Evolutionary conservation across 2,113 vertebrate species (phyloP), one percentile per base, ranked within the genome.

Genomic region (Tauraco erythrolophus): DNA sequence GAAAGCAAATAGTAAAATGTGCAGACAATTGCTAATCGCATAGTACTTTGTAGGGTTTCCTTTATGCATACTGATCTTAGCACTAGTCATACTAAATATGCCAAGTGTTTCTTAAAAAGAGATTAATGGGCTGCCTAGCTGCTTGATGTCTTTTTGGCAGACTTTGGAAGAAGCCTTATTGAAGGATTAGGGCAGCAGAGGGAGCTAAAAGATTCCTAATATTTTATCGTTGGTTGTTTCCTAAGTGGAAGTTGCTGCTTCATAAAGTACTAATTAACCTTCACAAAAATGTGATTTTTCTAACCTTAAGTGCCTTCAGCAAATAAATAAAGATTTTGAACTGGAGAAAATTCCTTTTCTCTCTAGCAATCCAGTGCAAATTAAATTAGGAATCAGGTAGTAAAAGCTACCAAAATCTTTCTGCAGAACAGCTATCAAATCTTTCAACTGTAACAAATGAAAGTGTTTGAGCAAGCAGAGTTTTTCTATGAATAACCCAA

Each of bases 121-220:
- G 57, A 78, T 56, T 46, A 81, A 86, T 66, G 84, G 53, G 37
- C 64, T 88, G 75, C 76, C 65, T 79, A 2, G 3, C 35, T 57
- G 15, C 65, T 68, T 58, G 61, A 54, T 88, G 64, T 45, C 77
- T 72, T 76, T 70, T 58, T 83, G 68, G 62, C 60, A 64, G 86
- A n/a, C 72, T 84, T 65, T 9, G 57, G 86, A 45, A 56, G 57
- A 6, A 0, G 0, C 48, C 9, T 91, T 88, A 87, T 57, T 91
- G 94, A 97, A 82, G 91, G 87, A 76, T 94, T 95, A 91, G 84
- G 87, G 94, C 97, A 96, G 96, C 97, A 97, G 97, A 96, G 97
- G 97, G 97, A 97, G 96, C 97, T 96, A 96, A 96, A 97, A 96
- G 92, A 97, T 95, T 79, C 97, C 92, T 94, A 85, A 95, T 96